Evolutionary conservation across 2,888 invertebrate genomes (phyloP).

Genomic region (Schizaphis graminum): DNA sequence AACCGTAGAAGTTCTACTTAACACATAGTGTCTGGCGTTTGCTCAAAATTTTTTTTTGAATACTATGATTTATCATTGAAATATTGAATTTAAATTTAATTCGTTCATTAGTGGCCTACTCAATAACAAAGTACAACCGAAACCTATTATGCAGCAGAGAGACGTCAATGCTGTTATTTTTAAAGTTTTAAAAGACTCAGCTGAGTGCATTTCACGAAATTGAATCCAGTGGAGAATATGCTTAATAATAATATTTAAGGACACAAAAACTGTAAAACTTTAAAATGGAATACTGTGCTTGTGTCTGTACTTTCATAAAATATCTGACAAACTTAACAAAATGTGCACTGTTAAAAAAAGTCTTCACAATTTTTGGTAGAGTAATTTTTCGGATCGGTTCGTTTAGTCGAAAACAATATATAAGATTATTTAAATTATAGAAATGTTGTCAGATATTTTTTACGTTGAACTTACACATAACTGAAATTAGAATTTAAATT

Average conservation of each 20-base stretch:
- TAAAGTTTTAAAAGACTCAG: background rate
- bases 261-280: background rate
- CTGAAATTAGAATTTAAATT: background rate
- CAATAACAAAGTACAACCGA: background rate
- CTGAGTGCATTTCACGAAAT: background rate
- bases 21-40: background rate
- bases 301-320: background rate
- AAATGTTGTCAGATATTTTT: background rate
- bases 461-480: background rate
- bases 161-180: background rate
- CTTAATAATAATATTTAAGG: background rate
- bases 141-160: background rate
- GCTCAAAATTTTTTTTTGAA: background rate
- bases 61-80: background rate
- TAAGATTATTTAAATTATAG: background rate
- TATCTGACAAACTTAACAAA: background rate
- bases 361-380: background rate
- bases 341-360: background rate
- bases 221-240: background rate
- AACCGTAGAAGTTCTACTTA: no score
- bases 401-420: background rate
- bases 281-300: background rate
- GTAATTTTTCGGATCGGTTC: background rate
- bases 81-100: background rate
- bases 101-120: background rate